phyloP scores from a whole-genome alignment of 1,140 invertebrate species.

The Aphaenogaster rudis region DNA sequence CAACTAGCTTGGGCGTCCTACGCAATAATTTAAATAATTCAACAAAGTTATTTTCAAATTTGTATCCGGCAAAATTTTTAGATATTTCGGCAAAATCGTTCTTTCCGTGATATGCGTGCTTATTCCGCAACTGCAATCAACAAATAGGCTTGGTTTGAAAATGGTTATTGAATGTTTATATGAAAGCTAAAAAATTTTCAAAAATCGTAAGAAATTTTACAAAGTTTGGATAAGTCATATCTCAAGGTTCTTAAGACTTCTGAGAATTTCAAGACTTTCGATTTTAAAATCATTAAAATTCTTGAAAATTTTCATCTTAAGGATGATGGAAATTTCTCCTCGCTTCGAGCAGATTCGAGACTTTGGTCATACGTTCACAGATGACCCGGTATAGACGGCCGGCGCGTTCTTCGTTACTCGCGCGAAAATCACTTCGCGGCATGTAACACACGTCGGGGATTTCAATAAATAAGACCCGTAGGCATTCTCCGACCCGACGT shows the following conservation, averaged over 20 bases:
- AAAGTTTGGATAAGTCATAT: background rate
- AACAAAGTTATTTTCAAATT: no score
- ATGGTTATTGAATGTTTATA: background rate
- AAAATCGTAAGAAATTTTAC: background rate
- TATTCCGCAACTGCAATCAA: background rate
- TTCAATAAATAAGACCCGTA: constrained; percentile 63
- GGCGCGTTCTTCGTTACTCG: constrained; percentile 28
- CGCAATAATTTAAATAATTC: no score
- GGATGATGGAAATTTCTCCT: background rate
- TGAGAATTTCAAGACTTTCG: background rate
- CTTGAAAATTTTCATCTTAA: background rate
- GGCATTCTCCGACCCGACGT: constrained; percentile 29
- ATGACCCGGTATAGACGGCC: constrained; percentile 23
- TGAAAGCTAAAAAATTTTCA: background rate
- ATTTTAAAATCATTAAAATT: background rate
- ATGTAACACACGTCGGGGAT: constrained; percentile 38
- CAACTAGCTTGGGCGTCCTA: no score
- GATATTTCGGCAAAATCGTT: no score
- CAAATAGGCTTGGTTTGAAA: background rate
- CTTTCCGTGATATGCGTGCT: background rate
- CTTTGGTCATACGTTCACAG: constrained; percentile 5
- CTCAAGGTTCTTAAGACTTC: background rate
- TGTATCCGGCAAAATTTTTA: no score
- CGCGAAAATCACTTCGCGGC: constrained; percentile 51
- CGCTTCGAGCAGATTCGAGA: background rate